Evolutionary conservation across 2,797 vertebrate species (phyloP).

Genomic region (Hippopotamyrus pictus): DNA sequence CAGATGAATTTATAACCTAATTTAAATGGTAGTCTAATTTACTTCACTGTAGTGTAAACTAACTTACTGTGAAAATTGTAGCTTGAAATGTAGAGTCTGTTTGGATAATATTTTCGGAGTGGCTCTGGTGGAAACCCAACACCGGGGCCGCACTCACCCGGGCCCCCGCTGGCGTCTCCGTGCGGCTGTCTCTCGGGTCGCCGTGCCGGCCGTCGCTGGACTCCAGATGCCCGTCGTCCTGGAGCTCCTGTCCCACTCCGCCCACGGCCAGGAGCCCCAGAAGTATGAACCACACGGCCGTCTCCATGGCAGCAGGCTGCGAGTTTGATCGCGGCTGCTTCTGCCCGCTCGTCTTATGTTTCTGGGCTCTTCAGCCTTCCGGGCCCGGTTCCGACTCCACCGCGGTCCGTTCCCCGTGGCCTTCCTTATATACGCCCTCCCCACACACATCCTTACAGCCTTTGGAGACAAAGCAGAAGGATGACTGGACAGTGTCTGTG

Average conservation of each 20-base stretch:
- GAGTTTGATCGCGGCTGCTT: neutral
- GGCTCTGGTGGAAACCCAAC: neutral
- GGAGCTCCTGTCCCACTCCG: slow-evolving; percentile 51
- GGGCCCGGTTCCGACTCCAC: neutral
- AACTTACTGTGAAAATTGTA: neutral
- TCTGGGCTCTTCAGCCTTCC: neutral
- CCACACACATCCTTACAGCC: neutral
- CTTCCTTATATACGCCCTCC: slow-evolving; percentile 49
- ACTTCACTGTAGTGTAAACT: neutral
- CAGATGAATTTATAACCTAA: neutral
- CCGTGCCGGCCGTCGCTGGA: slow-evolving; percentile 36
- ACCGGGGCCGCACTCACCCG: slow-evolving; percentile 50
- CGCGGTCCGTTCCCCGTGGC: neutral
- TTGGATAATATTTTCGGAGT: neutral
- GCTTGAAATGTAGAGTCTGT: neutral
- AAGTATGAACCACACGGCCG: slow-evolving; percentile 48
- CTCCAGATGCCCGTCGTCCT: slow-evolving; percentile 45
- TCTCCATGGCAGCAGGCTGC: slow-evolving; percentile 51
- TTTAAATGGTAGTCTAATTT: neutral
- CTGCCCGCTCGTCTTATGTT: neutral
- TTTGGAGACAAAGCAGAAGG: slow-evolving; percentile 33
- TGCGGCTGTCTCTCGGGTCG: slow-evolving; percentile 46
- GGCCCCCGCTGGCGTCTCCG: slow-evolving; percentile 39
- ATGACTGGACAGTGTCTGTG: neutral
- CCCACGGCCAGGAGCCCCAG: slow-evolving; percentile 54